Evolutionary conservation across 2,888 invertebrate species (phyloP), one percentile per base, ranked within the genome.

Genomic region (Cataglyphis altisquamis): DNA sequence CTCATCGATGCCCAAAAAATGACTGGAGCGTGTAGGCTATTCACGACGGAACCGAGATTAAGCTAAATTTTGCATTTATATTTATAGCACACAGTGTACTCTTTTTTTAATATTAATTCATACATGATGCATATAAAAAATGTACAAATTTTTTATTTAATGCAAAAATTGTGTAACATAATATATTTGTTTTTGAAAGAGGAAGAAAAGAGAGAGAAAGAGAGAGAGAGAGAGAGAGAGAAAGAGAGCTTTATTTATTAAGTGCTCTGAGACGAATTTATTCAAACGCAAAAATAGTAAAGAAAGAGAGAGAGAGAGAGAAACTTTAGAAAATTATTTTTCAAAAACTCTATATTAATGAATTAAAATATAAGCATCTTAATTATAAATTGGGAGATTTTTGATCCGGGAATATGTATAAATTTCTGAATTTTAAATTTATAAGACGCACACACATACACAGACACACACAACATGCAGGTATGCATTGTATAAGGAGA

Each of bases 1-100:
- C 45, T 87, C 82, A 64, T 83, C 72, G 84, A 80, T 84, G 83
- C 66, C 78, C 74, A 75, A 84, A 84, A 74, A 75, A 12, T 78
- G 84, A 74, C 25, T 72, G 63, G 32, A 73, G 82, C 84, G 78
- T 84, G 83, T 36, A 84, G 55, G 73, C 78, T 64, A 78, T 85
- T 80, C 77, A 73, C 15, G 21, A 78, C 41, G 63, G 55, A 83
- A 73, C 73, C 25, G 45, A 77, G 72, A 60, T 45, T 15, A 36
- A 60, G 15, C 15, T 72, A 15, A 70, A 72, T 48, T 60, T 72
- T n/a, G 10, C 70, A 41, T 77, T 57, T 68, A 39, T 41, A 29
- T 55, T 67, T 55, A n/a, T 55, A 25, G 15, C 25, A 15, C 21
- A 15, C 25, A 60, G 12, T n/a, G 60, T 29, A 15, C 60, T 60